These are phyloP conservation scores for Eupelmus urozonus DNA, from an alignment of 2,888 invertebrate species.

Conservation along the genomic window DNA sequence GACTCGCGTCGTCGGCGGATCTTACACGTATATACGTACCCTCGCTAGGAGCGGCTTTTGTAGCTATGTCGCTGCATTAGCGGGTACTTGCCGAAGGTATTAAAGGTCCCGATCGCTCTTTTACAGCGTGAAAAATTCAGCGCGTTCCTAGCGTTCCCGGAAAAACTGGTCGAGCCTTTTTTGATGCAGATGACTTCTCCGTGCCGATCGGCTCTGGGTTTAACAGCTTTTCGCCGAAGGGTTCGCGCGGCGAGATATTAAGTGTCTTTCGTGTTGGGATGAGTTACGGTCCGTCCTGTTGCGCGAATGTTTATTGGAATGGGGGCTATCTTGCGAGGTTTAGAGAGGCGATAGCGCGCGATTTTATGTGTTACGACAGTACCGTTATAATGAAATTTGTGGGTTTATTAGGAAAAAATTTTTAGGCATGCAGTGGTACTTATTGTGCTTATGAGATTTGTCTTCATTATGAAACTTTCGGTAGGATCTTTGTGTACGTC, in stretches of 20 bases:
- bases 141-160: conserved; percentile 23
- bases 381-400: conserved; percentile 16
- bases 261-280: conserved; percentile 25
- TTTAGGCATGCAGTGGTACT: no score
- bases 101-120: conserved; percentile 25
- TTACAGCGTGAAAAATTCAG: conserved; percentile 38
- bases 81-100: conserved; percentile 27
- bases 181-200: conserved; percentile 35
- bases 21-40: background rate
- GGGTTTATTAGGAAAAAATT: background rate
- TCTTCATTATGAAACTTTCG: conserved; percentile 22
- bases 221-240: conserved; percentile 45
- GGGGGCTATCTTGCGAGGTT: background rate
- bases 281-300: conserved; percentile 32
- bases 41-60: conserved; percentile 19
- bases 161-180: conserved; percentile 19
- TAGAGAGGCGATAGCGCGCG: background rate
- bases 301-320: conserved; percentile 29
- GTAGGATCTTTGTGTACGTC: no score
- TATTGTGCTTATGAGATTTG: background rate
- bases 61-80: conserved; percentile 1
- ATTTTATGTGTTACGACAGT: background rate
- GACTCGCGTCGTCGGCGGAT: background rate
- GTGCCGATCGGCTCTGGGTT: no score
- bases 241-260: conserved; percentile 17